Evolutionary conservation across 2,888 invertebrate species (phyloP).

Genomic region (Scaptomyza tumidula): DNA sequence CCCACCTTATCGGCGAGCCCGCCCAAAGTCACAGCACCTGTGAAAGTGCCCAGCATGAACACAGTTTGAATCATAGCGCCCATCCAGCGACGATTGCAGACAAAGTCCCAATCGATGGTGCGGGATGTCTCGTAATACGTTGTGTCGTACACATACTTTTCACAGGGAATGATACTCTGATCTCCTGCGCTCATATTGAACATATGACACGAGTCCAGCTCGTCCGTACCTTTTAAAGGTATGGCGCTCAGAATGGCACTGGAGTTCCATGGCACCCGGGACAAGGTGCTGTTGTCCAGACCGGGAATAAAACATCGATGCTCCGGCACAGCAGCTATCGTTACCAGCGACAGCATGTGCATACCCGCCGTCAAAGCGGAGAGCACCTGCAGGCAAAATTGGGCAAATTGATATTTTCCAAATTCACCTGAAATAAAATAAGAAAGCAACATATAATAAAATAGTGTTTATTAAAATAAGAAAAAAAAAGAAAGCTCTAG

Average conservation of each 20-base stretch:
- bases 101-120: constrained; percentile 92
- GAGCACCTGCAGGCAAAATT: constrained; percentile 91
- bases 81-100: constrained; percentile 92
- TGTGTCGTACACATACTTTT: constrained; percentile 89
- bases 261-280: constrained; percentile 86
- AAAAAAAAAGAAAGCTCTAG: too few species aligned
- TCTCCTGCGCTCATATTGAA: constrained; percentile 67
- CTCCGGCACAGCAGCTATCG: constrained; percentile 92
- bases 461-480: too few species aligned
- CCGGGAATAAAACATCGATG: constrained; percentile 86
- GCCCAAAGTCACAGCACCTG: constrained; percentile 91
- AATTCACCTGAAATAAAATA: constrained; percentile 88
- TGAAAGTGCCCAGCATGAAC: constrained; percentile 92
- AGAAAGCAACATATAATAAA: background rate
- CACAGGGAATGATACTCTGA: constrained; percentile 85
- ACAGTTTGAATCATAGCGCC: constrained; percentile 91
- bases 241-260: constrained; percentile 86
- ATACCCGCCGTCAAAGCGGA: constrained; percentile 91
- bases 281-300: constrained; percentile 86
- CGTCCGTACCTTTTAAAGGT: constrained; percentile 86
- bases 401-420: constrained; percentile 92
- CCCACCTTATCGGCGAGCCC: constrained; percentile 92
- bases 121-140: constrained; percentile 90
- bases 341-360: constrained; percentile 92
- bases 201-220: constrained; percentile 88